phyloP scores from a whole-genome alignment of 2,888 invertebrate genomes.

The Leucozona laternaria region DNA sequence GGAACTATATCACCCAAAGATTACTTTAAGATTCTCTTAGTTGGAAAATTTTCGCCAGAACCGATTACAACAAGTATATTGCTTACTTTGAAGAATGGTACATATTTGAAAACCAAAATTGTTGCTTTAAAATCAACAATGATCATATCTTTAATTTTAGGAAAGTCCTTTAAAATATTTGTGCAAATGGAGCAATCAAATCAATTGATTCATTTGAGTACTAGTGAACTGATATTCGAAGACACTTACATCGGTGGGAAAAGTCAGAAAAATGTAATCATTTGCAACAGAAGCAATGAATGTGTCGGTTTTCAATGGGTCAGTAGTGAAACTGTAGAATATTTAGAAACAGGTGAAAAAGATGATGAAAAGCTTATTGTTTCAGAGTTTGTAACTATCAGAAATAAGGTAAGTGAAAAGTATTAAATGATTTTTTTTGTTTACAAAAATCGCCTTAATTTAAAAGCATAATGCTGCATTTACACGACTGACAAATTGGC shows the following conservation, averaged over 20 bases:
- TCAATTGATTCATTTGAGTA: conserved; percentile 39
- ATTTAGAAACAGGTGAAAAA: background rate
- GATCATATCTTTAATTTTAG: conserved; percentile 8
- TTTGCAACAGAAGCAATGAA: conserved; percentile 59
- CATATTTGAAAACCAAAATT: too few species aligned
- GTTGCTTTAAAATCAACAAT: background rate
- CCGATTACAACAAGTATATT: background rate
- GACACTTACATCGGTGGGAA: conserved; percentile 45
- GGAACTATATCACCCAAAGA: conserved; percentile 9
- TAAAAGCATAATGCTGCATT: too few species aligned
- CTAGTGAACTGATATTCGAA: conserved; percentile 27
- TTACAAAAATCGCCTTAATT: too few species aligned
- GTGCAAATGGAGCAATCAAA: conserved; percentile 41
- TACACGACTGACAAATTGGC: too few species aligned
- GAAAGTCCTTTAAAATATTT: conserved; percentile 15
- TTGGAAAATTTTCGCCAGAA: conserved; percentile 23
- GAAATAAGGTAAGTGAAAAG: conserved; percentile 17
- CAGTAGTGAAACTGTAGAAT: background rate
- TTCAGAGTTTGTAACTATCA: conserved; percentile 36
- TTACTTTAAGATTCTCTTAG: conserved; percentile 39
- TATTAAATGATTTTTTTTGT: background rate
- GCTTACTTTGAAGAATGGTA: conserved; percentile 38
- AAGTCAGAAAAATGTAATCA: conserved; percentile 15
- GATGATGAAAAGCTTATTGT: conserved; percentile 26
- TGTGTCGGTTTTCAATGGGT: conserved; percentile 39